Conservation (phyloP, 2,113 vertebrate genomes). For the Amphiprion ocellaris region DNA sequence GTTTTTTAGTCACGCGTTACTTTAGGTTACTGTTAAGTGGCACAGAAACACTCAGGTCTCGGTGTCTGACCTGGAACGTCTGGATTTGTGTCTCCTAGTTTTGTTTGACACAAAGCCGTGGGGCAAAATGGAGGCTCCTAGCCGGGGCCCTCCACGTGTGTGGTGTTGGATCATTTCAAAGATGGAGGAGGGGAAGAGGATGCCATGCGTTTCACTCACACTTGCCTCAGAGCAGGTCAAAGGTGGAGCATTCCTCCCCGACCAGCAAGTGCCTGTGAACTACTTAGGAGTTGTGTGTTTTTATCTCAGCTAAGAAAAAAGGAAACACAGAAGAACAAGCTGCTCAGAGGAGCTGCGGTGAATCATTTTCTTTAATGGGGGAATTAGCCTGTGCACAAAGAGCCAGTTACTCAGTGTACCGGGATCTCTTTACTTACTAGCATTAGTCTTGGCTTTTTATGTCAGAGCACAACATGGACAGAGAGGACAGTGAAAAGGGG, state of each 20-base stretch:
- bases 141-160: conserved; percentile 75
- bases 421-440: conserved; percentile 1
- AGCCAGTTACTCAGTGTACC: conserved; percentile 19
- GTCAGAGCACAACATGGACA: neutral
- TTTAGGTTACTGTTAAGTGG: neutral
- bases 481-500: neutral
- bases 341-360: conserved; percentile 10
- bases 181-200: conserved; percentile 73
- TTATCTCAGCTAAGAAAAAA: neutral
- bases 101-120: conserved; percentile 70
- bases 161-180: conserved; percentile 72
- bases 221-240: conserved; percentile 73
- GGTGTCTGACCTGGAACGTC: conserved; percentile 61
- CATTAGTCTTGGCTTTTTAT: neutral
- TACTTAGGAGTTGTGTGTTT: conserved; percentile 5
- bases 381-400: conserved; percentile 19
- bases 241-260: conserved; percentile 65
- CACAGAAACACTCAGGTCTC: neutral
- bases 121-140: conserved; percentile 69
- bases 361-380: conserved; percentile 25
- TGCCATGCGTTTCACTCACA: conserved; percentile 65
- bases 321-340: neutral
- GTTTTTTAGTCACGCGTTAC: neutral
- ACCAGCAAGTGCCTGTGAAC: conserved; percentile 68
- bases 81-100: conserved; percentile 55